Evolutionary conservation across 2,888 invertebrate genomes (phyloP).

Genomic region (Drosophila dives): DNA sequence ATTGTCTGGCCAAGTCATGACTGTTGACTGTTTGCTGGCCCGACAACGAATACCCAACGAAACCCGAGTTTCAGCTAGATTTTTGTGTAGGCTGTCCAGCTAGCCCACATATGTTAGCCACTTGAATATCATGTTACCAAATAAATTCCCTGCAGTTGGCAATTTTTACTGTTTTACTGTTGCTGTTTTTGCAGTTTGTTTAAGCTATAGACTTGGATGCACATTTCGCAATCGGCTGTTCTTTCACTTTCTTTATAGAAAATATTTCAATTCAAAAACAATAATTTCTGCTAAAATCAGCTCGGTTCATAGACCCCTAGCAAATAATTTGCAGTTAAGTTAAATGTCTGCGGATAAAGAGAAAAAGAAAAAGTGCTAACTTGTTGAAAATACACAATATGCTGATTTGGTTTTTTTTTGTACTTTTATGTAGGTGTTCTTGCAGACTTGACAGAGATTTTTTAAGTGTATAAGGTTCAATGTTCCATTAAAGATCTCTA

Average conservation of each 20-base stretch:
- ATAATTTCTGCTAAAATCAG: neutral
- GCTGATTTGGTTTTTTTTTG: constrained; percentile 27
- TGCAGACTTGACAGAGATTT: neutral
- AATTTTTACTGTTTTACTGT: neutral
- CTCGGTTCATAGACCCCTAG: constrained; percentile 47
- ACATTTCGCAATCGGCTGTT: constrained; percentile 56
- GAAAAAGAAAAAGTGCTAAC: constrained; percentile 22
- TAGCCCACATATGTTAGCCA: constrained; percentile 30
- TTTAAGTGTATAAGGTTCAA: constrained; percentile 1
- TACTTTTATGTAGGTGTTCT: constrained; percentile 40
- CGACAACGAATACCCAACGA: constrained; percentile 26
- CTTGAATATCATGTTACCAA: constrained; percentile 52
- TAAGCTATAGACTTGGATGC: constrained; percentile 29
- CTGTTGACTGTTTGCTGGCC: constrained; percentile 16
- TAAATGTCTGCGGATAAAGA: neutral
- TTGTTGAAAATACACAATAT: neutral
- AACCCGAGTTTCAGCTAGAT: constrained; percentile 50
- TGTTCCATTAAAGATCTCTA: neutral
- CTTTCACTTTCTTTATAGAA: constrained; percentile 6
- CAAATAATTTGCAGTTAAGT: constrained; percentile 15
- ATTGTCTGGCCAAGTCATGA: constrained; percentile 10
- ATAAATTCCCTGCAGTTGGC: constrained; percentile 13
- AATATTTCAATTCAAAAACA: constrained; percentile 12
- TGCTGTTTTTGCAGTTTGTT: constrained; percentile 28
- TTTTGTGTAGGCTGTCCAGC: constrained; percentile 24